Evolutionary conservation across 2,113 vertebrate species (phyloP), one percentile per base, ranked within the genome.

Genomic region (Pterocles orientalis): DNA sequence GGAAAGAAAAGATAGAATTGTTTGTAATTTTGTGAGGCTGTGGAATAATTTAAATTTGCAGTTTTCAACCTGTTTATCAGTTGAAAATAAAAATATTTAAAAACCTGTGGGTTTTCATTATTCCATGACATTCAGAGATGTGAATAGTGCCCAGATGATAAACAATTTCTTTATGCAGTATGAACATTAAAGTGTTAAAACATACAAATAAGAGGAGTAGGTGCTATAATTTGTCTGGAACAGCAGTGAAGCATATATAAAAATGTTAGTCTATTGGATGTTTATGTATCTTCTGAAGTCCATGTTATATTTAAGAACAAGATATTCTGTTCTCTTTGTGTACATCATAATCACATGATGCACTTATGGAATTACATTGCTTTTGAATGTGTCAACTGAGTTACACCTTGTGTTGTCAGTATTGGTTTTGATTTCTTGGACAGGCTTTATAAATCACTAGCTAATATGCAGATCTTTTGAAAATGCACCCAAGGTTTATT

Each of bases 401-500:
- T 96, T 97, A 94, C 96, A 84, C 82, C 86, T 94, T 96, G 78
- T 88, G 97, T 97, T 98, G 95, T 98, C 97, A 97, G 96, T 81
- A 90, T 96, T 90, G 77, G 93, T 92, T 97, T 96, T 98, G 97
- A 97, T 97, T 97, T 97, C 96, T 97, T 97, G 90, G 97, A 97
- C 82, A 94, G 79, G 82, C 84, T 88, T 92, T 91, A 92, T 98
- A 98, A 98, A 98, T 98, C 97, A 97, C 92, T 82, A 71, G 97
- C 90, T 97, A 97, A 97, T 97, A 96, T 94, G 84, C 92, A 97
- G 95, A 95, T 94, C 98, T 98, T 98, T 94, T 96, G 97, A 98
- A 98, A 98, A 98, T 60, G 97, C 92, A 96, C 95, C 94, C 94
- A 97, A 98, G 97, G 97, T 98, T 98, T 98, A 98, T 98, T 98